Percentiles rank a stretch among this genome's conserved stretches.
These are phyloP conservation scores for Zaprionus bogoriensis DNA, from an alignment of 2,888 invertebrate species.

Conservation along the genomic window DNA sequence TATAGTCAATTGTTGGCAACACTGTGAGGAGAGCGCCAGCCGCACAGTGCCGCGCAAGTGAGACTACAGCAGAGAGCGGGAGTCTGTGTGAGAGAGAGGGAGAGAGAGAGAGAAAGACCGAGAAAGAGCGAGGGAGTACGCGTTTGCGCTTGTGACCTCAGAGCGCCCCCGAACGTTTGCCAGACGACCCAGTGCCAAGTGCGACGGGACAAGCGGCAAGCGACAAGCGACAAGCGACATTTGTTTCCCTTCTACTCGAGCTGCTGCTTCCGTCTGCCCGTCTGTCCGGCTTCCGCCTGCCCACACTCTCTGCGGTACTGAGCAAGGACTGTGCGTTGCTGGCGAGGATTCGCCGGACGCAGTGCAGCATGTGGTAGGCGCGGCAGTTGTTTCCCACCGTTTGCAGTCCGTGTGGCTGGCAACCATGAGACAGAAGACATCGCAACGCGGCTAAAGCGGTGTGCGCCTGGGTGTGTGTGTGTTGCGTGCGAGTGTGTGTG, in stretches of 20 bases:
- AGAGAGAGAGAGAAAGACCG: background rate
- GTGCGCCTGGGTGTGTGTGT: constrained; percentile 1
- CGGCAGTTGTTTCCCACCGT: background rate
- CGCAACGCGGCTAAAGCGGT: constrained; percentile 11
- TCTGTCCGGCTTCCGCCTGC: no score
- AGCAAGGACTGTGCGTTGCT: background rate
- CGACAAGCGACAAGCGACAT: background rate
- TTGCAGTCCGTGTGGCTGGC: background rate
- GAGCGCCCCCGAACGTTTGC: constrained; percentile 9
- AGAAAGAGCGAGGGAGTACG: constrained; percentile 4
- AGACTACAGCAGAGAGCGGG: background rate
- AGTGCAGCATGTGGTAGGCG: background rate
- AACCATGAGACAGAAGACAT: background rate
- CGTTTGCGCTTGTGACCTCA: constrained; percentile 37
- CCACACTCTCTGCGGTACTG: background rate
- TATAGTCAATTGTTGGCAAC: no score
- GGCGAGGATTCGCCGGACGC: background rate
- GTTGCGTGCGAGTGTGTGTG: constrained; percentile 12
- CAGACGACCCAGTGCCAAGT: constrained; percentile 34
- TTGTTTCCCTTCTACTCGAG: constrained; percentile 15
- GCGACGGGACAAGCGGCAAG: background rate
- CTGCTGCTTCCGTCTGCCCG: background rate
- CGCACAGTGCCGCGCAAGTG: background rate
- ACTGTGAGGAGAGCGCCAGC: no score
- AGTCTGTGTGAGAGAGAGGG: no score